Conservation (phyloP, 2,797 vertebrate genomes). For the Onychomys torridus region DNA sequence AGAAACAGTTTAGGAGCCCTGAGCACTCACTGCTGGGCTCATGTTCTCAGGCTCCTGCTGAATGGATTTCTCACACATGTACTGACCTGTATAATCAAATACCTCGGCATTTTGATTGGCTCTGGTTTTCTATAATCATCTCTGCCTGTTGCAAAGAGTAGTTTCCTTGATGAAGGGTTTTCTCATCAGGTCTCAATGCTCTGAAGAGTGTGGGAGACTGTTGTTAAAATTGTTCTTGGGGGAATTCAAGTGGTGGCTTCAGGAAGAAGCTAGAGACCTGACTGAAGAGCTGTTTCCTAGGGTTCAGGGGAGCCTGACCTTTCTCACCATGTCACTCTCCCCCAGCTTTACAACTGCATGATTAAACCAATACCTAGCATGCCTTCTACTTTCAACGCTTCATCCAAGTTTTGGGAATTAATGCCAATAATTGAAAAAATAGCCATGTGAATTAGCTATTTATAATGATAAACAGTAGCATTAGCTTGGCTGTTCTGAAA, state of each 20-base stretch:
- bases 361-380: conserved; percentile 72
- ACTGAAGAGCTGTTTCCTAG: not conserved
- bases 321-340: not conserved
- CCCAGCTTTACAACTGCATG: conserved; percentile 57
- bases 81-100: not conserved
- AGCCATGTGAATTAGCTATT: conserved; percentile 79
- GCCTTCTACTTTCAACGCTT: conserved; percentile 64
- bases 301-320: not conserved
- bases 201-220: not conserved
- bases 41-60: not conserved
- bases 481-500: conserved; percentile 62
- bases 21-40: not conserved
- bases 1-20: not conserved
- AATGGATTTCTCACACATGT: not conserved
- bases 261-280: not conserved
- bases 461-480: conserved; percentile 68
- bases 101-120: too few relatives aligned
- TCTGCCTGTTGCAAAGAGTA: too few relatives aligned
- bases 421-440: conserved; percentile 87
- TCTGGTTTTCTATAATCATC: too few relatives aligned
- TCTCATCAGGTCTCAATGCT: not conserved
- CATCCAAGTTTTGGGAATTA: conserved; percentile 71
- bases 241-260: conserved; percentile 13
- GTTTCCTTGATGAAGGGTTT: not conserved
- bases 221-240: not conserved